phyloP scores from a whole-genome alignment of 2,797 vertebrate genomes.

The Syngnathus acus region DNA sequence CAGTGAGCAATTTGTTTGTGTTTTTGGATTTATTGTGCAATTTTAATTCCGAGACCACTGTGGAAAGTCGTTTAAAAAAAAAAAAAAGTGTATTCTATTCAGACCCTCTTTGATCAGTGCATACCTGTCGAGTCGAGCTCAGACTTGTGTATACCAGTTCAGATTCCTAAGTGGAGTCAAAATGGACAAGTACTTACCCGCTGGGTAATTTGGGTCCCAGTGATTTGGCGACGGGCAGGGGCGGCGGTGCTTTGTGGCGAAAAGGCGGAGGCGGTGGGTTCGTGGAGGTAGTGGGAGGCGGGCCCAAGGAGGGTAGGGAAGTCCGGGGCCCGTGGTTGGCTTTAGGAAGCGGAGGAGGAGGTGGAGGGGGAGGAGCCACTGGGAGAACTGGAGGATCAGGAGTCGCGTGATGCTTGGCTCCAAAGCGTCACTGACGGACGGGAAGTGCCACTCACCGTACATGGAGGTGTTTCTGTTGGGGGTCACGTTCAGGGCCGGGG shows the following conservation, averaged over 20 bases:
- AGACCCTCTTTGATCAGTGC: no score
- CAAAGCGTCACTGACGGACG: background rate
- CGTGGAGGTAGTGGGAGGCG: conserved; percentile 45
- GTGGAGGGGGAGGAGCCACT: conserved; percentile 53
- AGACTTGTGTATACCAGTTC: background rate
- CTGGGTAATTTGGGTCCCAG: conserved; percentile 64
- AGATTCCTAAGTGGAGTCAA: background rate
- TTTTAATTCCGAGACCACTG: no score
- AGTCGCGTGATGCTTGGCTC: background rate
- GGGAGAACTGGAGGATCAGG: conserved; percentile 53
- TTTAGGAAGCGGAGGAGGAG: conserved; percentile 56
- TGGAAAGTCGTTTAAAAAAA: no score
- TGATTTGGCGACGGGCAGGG: conserved; percentile 58
- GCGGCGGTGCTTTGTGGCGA: conserved; percentile 16
- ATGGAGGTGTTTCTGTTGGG: conserved; percentile 78
- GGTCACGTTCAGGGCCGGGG: conserved; percentile 74
- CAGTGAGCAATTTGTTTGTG: background rate
- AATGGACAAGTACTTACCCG: conserved; percentile 52
- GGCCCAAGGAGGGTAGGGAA: conserved; percentile 52
- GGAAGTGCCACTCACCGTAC: conserved; percentile 71
- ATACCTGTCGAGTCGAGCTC: no score
- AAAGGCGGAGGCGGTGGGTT: conserved; percentile 32
- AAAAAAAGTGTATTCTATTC: no score
- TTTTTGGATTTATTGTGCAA: no score
- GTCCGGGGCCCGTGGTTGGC: conserved; percentile 67